Percentiles rank a stretch among this genome's conserved stretches.
Evolutionary conservation across 2,797 vertebrate genomes (phyloP).

Genomic region (Monodelphis domestica): DNA sequence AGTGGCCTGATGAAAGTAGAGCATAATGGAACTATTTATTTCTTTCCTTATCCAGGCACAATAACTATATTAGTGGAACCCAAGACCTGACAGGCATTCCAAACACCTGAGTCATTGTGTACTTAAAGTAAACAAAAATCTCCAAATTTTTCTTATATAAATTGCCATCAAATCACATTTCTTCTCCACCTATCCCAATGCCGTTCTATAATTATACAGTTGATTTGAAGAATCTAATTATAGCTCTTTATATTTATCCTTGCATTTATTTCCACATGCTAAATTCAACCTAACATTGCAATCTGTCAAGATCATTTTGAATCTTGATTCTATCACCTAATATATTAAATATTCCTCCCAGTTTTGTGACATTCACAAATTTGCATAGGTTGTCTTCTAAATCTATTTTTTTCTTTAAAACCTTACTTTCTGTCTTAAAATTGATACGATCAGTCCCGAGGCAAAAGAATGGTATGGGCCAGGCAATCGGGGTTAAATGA

Average conservation of each 20-base stretch:
- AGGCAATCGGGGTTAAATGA: too few relatives aligned
- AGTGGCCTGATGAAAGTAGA: not conserved
- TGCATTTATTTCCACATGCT: not conserved
- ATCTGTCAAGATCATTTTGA: not conserved
- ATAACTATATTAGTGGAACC: not conserved
- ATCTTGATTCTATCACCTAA: not conserved
- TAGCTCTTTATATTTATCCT: not conserved
- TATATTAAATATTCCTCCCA: not conserved
- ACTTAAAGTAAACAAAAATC: not conserved
- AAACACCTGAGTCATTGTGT: not conserved
- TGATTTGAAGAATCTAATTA: not conserved
- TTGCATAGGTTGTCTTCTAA: too few relatives aligned
- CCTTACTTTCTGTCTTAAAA: too few relatives aligned
- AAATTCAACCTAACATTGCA: not conserved
- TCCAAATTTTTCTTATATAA: not conserved
- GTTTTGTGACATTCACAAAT: not conserved
- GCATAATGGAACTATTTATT: not conserved
- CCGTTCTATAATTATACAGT: not conserved
- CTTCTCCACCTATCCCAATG: not conserved
- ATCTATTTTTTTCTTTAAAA: too few relatives aligned
- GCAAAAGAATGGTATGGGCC: too few relatives aligned
- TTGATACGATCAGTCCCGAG: too few relatives aligned
- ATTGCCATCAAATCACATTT: not conserved
- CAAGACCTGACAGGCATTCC: not conserved
- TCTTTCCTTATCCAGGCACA: not conserved